These are phyloP conservation scores for Stomatorhinus walkeri DNA, from an alignment of 2,797 vertebrate genomes.

Conservation along the genomic window DNA sequence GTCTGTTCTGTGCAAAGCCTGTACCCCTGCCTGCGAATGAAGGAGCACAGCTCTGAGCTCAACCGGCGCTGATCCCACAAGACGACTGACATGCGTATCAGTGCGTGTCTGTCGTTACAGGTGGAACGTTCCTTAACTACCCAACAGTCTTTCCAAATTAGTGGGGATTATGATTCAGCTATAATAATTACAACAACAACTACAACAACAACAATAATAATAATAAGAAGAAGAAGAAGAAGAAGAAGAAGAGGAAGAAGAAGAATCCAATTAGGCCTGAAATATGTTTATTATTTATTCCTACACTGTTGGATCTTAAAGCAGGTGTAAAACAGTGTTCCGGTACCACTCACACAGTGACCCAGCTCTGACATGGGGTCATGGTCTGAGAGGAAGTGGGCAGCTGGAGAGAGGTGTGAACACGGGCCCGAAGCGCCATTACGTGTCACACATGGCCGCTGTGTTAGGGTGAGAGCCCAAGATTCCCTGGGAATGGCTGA, in stretches of 20 bases:
- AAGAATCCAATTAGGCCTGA: neutral
- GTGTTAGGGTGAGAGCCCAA: neutral
- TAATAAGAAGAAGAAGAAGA: too few species aligned
- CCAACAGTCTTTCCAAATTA: neutral
- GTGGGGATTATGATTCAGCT: neutral
- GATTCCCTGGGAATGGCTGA: neutral
- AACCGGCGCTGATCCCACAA: neutral
- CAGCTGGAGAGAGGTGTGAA: neutral
- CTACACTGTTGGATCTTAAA: neutral
- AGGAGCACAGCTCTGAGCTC: slow-evolving; percentile 25
- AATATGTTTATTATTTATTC: neutral
- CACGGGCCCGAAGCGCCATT: neutral
- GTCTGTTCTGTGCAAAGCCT: slow-evolving; percentile 51
- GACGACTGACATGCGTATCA: neutral
- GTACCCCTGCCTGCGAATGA: slow-evolving; percentile 44
- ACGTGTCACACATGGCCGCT: neutral
- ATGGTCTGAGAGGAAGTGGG: neutral
- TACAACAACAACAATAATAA: neutral
- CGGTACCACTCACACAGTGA: neutral
- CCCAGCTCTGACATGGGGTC: neutral
- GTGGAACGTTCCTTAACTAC: neutral
- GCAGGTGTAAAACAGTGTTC: neutral
- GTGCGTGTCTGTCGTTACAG: neutral
- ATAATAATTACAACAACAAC: neutral
- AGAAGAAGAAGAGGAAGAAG: neutral